Evolutionary conservation across 1,140 invertebrate genomes (phyloP), one percentile per base, ranked within the genome.

Genomic region (Drosophila kikkawai): DNA sequence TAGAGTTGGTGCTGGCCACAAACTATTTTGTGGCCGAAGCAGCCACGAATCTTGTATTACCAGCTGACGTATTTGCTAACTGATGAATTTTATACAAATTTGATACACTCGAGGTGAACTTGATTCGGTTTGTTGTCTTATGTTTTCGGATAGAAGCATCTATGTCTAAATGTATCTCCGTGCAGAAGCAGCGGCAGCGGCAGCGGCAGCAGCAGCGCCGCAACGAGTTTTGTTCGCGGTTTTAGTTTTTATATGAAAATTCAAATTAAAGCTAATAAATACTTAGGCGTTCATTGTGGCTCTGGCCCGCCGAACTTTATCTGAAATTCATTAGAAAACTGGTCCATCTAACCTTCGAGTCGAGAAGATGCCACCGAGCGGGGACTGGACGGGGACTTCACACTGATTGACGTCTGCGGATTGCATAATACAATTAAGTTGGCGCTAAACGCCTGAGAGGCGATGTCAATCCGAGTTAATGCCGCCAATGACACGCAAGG

Each of bases 1-100:
- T 39, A 63, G 29, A 63, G 19, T n/a, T 32, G 47, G 29, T 58
- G 51, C 34, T 63, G 57, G 34, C 68, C 68, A 69, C 68, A 56
- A 56, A 47, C 41, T 19, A 11, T 19, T 17, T 44, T 44, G 42
- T 44, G 17, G 42, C 42, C 42, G 36, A 12, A 13, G 17, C 42
- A 44, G 17, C 17, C 45, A 51, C 64, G 42, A 37, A 64, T 75
- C 70, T 67, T 55, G 68, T 82, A 65, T 78, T 84, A 84, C 61
- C 57, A 88, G 69, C 80, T 88, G 84, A 87, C 80, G 80, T 88
- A 87, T 87, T 68, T 84, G 84, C 75, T 75, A 82, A 64, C 84
- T 90, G 84, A 85, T 90, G 82, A 85, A 90, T 91, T 90, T 84
- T 91, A 82, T 85, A 91, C 90, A 88, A 91, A 90, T 90, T 91